These are phyloP conservation scores for Cromileptes altivelis DNA, from an alignment of 2,113 vertebrate species.

Conservation along the genomic window DNA sequence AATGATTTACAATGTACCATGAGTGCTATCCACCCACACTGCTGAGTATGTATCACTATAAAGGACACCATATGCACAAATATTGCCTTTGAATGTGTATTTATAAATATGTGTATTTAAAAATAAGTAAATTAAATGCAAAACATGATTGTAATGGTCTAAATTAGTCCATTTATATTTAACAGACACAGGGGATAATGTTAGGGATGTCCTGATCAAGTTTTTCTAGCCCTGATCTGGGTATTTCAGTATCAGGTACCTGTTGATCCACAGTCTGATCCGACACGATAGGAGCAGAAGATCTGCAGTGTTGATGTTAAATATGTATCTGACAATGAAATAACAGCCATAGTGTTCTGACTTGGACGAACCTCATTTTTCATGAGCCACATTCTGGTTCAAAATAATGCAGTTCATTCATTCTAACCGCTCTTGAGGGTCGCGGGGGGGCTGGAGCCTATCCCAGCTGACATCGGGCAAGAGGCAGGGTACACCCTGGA, in stretches of 20 bases:
- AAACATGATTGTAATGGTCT: background rate
- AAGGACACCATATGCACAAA: background rate
- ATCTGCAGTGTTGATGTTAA: background rate
- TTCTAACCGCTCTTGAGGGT: too few species aligned
- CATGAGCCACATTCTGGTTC: background rate
- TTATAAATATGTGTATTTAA: background rate
- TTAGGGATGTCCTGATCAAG: background rate
- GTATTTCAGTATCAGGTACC: too few species aligned
- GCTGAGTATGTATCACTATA: background rate
- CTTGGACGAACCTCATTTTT: background rate
- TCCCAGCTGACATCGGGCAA: too few species aligned
- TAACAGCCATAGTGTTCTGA: background rate
- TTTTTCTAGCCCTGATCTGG: background rate
- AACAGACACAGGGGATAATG: background rate
- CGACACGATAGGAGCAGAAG: background rate
- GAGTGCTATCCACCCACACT: background rate
- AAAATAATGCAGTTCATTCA: background rate
- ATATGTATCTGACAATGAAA: background rate
- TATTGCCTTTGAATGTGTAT: background rate
- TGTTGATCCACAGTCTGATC: background rate
- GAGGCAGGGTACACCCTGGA: too few species aligned
- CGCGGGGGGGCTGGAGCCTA: too few species aligned
- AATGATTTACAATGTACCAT: conserved; percentile 1
- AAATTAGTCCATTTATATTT: background rate
- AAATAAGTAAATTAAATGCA: background rate